Conservation (phyloP, 2,888 invertebrate genomes). For the Noctua janthe region DNA sequence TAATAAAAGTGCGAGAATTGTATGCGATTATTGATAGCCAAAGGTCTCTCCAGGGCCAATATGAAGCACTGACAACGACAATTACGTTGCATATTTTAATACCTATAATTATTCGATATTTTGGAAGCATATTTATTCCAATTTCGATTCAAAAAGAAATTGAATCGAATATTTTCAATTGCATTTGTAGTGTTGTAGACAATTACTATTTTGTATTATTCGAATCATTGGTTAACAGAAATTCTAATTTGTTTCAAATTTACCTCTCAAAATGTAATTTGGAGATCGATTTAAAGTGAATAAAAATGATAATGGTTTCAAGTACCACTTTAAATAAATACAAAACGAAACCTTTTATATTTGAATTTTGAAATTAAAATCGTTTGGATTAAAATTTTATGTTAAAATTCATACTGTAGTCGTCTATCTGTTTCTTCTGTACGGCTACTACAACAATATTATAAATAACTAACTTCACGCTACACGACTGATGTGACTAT, state of each 20-base stretch:
- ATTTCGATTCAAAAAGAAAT: background rate
- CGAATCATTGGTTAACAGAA: slow-evolving; percentile 7
- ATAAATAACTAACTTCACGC: background rate
- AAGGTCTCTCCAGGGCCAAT: no score
- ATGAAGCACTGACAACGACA: no score
- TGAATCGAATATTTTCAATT: background rate
- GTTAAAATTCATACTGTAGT: background rate
- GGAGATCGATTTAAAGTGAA: slow-evolving; percentile 7
- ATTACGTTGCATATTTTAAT: no score
- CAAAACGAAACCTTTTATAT: background rate
- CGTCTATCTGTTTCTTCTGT: no score
- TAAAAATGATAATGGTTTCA: background rate
- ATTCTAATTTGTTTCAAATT: slow-evolving; percentile 20
- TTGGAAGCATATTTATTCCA: background rate
- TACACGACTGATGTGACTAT: no score
- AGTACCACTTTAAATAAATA: slow-evolving; percentile 1
- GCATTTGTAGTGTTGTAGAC: background rate
- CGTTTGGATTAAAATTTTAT: background rate
- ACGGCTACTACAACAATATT: background rate
- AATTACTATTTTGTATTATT: slow-evolving; percentile 5
- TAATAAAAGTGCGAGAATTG: no score
- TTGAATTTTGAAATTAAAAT: background rate
- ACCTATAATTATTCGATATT: background rate
- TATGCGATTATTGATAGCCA: no score
- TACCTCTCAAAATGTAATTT: background rate